Conservation (phyloP, 2,797 vertebrate genomes). For the Sebastes glaucus region DNA sequence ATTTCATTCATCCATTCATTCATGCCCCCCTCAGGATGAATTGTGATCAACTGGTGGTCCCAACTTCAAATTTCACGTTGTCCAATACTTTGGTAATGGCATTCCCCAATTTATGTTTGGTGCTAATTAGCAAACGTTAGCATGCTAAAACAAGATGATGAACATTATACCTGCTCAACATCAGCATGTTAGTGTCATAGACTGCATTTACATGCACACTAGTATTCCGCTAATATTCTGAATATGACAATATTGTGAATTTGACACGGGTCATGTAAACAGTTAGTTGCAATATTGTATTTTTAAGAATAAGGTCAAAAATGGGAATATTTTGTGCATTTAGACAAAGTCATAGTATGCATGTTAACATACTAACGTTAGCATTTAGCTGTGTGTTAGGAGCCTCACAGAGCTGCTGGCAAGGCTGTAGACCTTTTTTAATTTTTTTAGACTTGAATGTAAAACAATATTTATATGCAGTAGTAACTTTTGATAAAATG, state of each 20-base stretch:
- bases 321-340: no score
- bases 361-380: not conserved
- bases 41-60: not conserved
- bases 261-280: no score
- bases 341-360: not conserved
- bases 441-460: not conserved
- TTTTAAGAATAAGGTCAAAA: no score
- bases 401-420: no score
- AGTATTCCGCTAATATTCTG: no score
- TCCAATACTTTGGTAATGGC: rapidly evolving
- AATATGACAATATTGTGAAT: no score
- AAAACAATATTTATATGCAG: not conserved
- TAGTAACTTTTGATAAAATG: not conserved
- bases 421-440: no score
- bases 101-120: not conserved
- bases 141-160: not conserved
- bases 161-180: not conserved
- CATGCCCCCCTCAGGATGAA: no score
- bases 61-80: rapidly evolving
- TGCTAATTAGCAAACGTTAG: not conserved
- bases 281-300: no score
- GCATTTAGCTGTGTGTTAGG: not conserved
- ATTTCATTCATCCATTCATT: no score
- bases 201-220: no score
- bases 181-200: not conserved